Conservation (phyloP, 2,888 invertebrate genomes). For the Elysia crispata region DNA sequence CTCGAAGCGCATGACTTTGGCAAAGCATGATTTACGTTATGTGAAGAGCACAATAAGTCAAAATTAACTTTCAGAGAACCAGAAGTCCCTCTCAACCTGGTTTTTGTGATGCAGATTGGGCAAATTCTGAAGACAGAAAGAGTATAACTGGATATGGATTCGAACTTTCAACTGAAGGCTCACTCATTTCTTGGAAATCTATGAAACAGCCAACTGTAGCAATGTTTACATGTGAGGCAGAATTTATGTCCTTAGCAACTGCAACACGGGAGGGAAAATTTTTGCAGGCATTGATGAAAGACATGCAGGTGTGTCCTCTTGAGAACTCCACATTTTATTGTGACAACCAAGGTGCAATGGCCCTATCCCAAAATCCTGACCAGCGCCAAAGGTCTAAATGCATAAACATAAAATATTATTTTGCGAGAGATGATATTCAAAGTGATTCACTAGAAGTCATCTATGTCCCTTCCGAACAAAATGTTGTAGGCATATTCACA, state of each 20-base stretch:
- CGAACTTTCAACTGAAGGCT: slow-evolving; percentile 30
- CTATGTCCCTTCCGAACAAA: too few relatives aligned
- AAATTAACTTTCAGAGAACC: neutral
- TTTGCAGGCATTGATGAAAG: neutral
- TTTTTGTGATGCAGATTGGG: slow-evolving; percentile 44
- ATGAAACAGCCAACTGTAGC: slow-evolving; percentile 28
- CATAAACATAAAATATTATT: neutral
- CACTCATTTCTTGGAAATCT: slow-evolving; percentile 48
- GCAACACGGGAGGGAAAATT: slow-evolving; percentile 11
- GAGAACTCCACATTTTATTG: too few relatives aligned
- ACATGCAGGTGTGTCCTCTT: too few relatives aligned
- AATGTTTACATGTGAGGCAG: neutral
- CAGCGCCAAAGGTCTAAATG: neutral
- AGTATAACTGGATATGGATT: slow-evolving; percentile 41
- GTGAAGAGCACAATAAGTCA: too few relatives aligned
- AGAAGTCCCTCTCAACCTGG: neutral
- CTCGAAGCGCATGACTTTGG: neutral
- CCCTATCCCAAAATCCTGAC: too few relatives aligned
- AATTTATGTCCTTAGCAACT: neutral
- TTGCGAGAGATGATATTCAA: too few relatives aligned
- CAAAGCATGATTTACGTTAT: neutral
- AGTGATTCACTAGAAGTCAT: neutral
- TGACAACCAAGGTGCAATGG: too few relatives aligned
- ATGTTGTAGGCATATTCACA: too few relatives aligned
- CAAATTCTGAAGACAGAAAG: slow-evolving; percentile 26